Base-by-base conservation (phyloP, 2,888 invertebrate species). In the Epinotia demarniana region DNA sequence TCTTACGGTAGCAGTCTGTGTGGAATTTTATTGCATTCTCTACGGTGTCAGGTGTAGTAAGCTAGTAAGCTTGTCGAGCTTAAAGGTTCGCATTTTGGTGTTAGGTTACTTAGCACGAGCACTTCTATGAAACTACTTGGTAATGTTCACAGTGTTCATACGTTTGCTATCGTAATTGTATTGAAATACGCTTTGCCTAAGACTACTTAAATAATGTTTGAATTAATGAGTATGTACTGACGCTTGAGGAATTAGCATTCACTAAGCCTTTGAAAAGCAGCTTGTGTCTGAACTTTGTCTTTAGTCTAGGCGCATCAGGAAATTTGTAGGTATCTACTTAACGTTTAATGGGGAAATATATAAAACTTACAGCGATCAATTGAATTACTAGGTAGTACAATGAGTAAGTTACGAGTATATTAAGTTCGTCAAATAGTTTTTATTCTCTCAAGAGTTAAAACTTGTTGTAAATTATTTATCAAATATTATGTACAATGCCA, bases 21-120 rank as follows among this genome's bases (percentile, higher is more conserved):
- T 23, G 57, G 66, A 62, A 67, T 75, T 75, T 75, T 75, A 75
- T 67, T 75, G 66, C 75, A 67, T 72, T 72, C 66, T 72, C 75
- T 61, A 33, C 33, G 71, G 71, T 71, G 66, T 71, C 75, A 75
- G 69, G 70, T 86, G 87, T 78, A 80, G 81, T 82, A 78, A 79
- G 80, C 81, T 83, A 81, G 80, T 85, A 83, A 86, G 85, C 83
- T 84, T 77, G 81, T 79, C 72, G 60, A 60, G 75, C 64, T 74
- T 75, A 85, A 83, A 82, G 83, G 83, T 83, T 84, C 84, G 75
- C 81, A 82, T 85, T 83, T 80, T 86, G 85, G 84, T 86, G 87
- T 85, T 84, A 81, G 81, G 81, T 84, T 83, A 80, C 82, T 79
- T 80, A 78, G 79, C 73, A 49, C 78, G 77, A 81, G 80, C 76